These are phyloP conservation scores for Caradrina clavipalpis DNA, from an alignment of 2,888 invertebrate genomes.

Conservation along the genomic window DNA sequence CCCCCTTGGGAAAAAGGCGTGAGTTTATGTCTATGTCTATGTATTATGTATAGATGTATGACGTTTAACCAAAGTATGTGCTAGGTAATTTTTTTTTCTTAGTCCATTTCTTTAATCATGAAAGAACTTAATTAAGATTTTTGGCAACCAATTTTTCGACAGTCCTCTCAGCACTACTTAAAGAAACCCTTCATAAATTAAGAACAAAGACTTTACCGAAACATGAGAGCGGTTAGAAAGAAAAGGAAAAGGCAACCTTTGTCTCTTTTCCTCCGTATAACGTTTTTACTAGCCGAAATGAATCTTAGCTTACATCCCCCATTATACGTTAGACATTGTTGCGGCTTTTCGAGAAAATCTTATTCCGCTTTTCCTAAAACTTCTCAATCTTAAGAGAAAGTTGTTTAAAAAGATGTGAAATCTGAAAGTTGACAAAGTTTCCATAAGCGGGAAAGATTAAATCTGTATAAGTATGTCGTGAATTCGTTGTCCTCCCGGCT, in stretches of 20 bases:
- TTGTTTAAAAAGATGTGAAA: slow-evolving; percentile 36
- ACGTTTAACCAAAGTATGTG: not conserved
- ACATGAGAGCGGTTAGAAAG: slow-evolving; percentile 29
- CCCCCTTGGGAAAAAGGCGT: too few relatives aligned
- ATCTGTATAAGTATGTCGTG: slow-evolving; percentile 11
- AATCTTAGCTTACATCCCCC: slow-evolving; percentile 36
- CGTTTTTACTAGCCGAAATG: slow-evolving; percentile 52
- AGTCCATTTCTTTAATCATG: not conserved
- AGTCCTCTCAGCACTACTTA: slow-evolving; percentile 7
- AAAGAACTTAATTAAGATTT: slow-evolving; percentile 1
- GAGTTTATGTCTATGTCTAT: too few relatives aligned
- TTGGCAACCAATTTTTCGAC: slow-evolving; percentile 9
- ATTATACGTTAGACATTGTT: slow-evolving; percentile 35
- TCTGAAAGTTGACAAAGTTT: slow-evolving; percentile 32
- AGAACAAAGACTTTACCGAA: slow-evolving; percentile 35
- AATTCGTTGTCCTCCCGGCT: not conserved
- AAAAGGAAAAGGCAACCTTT: slow-evolving; percentile 8
- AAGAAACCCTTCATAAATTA: slow-evolving; percentile 41
- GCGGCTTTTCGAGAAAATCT: slow-evolving; percentile 31
- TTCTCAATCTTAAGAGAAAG: slow-evolving; percentile 49
- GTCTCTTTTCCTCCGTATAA: slow-evolving; percentile 12
- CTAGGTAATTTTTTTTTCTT: not conserved
- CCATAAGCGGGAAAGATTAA: slow-evolving; percentile 23
- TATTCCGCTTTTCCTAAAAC: slow-evolving; percentile 34
- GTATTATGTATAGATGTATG: too few relatives aligned